A percentile compares a stretch with the other conserved stretches of the same genome.
phyloP scores from a whole-genome alignment of 2,113 vertebrate genomes.

The Neoarius graeffei region DNA sequence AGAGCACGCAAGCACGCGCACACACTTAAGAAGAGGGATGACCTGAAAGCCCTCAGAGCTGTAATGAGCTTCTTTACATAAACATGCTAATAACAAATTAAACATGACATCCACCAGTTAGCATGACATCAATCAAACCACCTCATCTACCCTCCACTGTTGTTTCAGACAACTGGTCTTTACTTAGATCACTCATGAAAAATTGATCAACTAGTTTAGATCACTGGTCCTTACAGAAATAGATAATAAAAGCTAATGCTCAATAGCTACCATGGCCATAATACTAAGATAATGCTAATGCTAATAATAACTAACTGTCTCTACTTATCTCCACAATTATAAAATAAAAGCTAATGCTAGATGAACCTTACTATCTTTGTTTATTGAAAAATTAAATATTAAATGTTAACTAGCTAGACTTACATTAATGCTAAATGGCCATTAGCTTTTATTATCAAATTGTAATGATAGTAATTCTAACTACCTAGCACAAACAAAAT shows the following conservation, averaged over 20 bases:
- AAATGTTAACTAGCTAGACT: no score
- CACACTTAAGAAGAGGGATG: background rate
- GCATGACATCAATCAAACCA: background rate
- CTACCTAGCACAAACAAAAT: background rate
- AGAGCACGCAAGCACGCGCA: slow-evolving; percentile 3
- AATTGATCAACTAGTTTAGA: background rate
- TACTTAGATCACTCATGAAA: no score
- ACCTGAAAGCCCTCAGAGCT: background rate
- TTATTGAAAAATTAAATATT: no score
- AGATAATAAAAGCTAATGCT: background rate
- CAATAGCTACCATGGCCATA: background rate
- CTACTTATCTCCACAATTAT: no score
- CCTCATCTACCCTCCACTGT: no score
- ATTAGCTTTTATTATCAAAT: background rate
- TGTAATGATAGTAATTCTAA: background rate
- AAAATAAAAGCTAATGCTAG: background rate
- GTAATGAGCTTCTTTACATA: slow-evolving; percentile 4
- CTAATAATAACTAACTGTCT: background rate
- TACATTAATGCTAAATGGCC: background rate
- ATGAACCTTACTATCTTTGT: no score
- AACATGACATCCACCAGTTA: background rate
- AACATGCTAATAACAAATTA: background rate
- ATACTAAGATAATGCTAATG: background rate
- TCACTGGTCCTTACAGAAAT: no score
- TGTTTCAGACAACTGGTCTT: no score